Evolutionary conservation across 2,888 invertebrate species (phyloP), one percentile per base, ranked within the genome.

Genomic region (Drosophila prostipennis): DNA sequence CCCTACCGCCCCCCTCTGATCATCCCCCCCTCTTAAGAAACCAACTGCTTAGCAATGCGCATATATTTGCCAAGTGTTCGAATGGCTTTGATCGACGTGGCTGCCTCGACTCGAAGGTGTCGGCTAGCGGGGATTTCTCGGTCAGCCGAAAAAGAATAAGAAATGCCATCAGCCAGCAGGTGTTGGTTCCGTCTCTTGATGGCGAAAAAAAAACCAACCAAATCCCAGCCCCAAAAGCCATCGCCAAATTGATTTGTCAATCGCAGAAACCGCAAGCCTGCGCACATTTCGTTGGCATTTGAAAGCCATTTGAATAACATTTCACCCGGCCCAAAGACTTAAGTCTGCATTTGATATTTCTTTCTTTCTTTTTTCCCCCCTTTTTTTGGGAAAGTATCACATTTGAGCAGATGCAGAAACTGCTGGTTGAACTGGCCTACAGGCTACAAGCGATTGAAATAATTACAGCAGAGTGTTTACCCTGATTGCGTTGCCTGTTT

Each of bases 231-330:
- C 79, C 71, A 55, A 71, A 59, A 80, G 78, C 43, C 83, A 75
- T 78, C 74, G 73, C 83, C 83, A 82, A 82, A 82, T 82, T 82
- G 86, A 82, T 82, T 82, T 82, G 82, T 82, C 86, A 82, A 85
- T 83, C 82, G 86, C 60, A 53, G 52, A 63, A 81, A 82, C 78
- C 78, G 82, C 83, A 85, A 82, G 75, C 67, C 77, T 85, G 76
- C 82, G 82, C 80, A 79, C 83, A 82, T 82, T 82, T 82, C 79
- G 65, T 43, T 85, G 80, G 81, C 86, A 82, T 85, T 82, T 86
- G 82, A 86, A 82, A 82, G 86, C 71, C 77, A 82, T 86, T 82
- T 86, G 86, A 86, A 82, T 82, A 79, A 71, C 72, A 78, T 79
- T 75, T 78, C 75, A 52, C 71, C 74, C 78, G 76, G 65, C 46